phyloP scores from a whole-genome alignment of 92 coral and sea anemone species.

The Bergia puertoricense region DNA sequence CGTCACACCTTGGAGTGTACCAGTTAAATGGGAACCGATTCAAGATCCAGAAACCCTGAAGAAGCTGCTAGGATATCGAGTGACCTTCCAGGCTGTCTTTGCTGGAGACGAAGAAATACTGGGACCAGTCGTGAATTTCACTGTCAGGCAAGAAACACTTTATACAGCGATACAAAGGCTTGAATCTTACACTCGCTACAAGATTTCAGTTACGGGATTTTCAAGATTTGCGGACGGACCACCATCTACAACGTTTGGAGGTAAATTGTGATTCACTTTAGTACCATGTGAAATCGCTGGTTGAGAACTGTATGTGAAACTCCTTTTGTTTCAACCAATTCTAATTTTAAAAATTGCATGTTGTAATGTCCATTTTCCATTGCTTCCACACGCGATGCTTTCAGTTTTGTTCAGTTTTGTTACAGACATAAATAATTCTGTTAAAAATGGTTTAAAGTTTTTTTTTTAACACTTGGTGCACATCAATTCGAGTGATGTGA shows the following conservation, averaged over 20 bases:
- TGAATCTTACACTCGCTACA: constrained; percentile 56
- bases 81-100: constrained; percentile 60
- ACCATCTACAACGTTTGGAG: constrained; percentile 52
- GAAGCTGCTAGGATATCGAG: constrained; percentile 66
- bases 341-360: too few species aligned
- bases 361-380: too few species aligned
- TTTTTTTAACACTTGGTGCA: too few species aligned
- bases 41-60: constrained; percentile 43
- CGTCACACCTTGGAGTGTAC: constrained; percentile 61
- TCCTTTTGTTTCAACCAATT: too few species aligned
- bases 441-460: too few species aligned
- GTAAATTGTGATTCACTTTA: constrained; percentile 31
- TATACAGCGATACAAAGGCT: constrained; percentile 42
- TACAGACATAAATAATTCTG: too few species aligned
- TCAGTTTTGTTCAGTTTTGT: too few species aligned
- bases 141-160: constrained; percentile 56
- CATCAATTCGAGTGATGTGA: neutral
- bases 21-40: constrained; percentile 71
- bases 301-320: too few species aligned
- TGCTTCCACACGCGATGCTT: too few species aligned
- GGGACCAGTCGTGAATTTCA: constrained; percentile 44
- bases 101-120: constrained; percentile 64
- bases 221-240: constrained; percentile 76
- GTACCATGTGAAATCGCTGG: neutral
- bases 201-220: constrained; percentile 65